Percentiles rank a stretch among this genome's conserved stretches.
These are phyloP conservation scores for Remorina albescens DNA, from an alignment of 2,797 vertebrate genomes.

Conservation along the genomic window DNA sequence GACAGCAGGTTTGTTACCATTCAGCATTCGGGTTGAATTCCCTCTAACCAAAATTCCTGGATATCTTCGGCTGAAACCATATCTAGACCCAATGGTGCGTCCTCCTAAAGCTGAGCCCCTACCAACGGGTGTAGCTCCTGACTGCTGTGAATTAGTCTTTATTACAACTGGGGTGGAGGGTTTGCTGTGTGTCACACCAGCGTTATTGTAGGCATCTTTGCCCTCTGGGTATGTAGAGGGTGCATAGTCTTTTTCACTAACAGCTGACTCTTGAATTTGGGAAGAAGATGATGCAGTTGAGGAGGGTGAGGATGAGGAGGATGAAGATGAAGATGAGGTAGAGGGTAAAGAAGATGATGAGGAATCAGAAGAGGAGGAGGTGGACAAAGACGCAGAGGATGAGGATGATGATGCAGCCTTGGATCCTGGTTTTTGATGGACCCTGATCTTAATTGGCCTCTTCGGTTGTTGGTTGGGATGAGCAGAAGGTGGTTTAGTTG, in stretches of 20 bases:
- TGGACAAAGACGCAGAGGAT: conserved; percentile 15
- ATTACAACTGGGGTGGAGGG: conserved; percentile 62
- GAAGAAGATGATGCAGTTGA: conserved; percentile 51
- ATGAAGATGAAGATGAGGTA: conserved; percentile 41
- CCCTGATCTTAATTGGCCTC: conserved; percentile 74
- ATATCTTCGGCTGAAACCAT: conserved; percentile 71
- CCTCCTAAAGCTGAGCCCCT: conserved; percentile 53
- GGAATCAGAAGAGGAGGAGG: conserved; percentile 25
- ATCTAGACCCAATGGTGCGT: conserved; percentile 62
- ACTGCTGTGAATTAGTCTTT: conserved; percentile 61
- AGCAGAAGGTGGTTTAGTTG: conserved; percentile 54
- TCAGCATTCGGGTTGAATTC: conserved; percentile 71
- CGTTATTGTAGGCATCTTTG: conserved; percentile 62
- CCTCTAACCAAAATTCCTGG: conserved; percentile 68
- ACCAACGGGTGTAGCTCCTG: conserved; percentile 43
- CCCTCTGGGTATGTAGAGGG: conserved; percentile 62
- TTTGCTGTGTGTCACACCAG: conserved; percentile 55
- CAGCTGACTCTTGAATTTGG: conserved; percentile 68
- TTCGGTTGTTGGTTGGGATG: conserved; percentile 62
- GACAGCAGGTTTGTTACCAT: conserved; percentile 70
- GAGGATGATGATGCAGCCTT: conserved; percentile 55
- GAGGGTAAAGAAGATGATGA: conserved; percentile 31
- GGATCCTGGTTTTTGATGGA: conserved; percentile 70
- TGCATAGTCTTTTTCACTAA: conserved; percentile 69
- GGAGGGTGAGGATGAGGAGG: conserved; percentile 43